A percentile compares a stretch with the other conserved stretches of the same genome.
These are phyloP conservation scores for Cairina moschata DNA, from an alignment of 2,113 vertebrate genomes.

Conservation along the genomic window DNA sequence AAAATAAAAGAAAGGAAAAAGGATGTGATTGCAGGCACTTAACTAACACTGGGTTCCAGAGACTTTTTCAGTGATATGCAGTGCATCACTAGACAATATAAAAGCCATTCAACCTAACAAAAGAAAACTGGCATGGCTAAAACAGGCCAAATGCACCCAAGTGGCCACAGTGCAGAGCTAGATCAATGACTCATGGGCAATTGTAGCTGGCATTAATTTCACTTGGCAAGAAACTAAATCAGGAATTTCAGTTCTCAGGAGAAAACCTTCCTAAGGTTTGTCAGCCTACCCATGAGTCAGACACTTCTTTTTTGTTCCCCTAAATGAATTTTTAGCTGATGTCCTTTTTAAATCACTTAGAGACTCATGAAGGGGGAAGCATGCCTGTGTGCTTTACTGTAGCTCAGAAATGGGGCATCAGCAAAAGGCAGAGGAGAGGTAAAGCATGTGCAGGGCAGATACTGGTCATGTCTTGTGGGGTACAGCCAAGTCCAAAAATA, in stretches of 20 bases:
- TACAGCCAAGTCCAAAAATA: not conserved
- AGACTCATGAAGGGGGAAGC: not conserved
- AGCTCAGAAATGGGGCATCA: not conserved
- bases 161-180: not conserved
- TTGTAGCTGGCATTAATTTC: not conserved
- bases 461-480: not conserved
- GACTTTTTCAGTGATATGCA: not conserved
- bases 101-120: slow-evolving; percentile 30
- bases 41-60: not conserved
- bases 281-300: slow-evolving; percentile 23
- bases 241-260: not conserved
- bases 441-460: not conserved
- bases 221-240: not conserved
- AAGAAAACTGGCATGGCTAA: not conserved
- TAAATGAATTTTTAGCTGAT: not conserved
- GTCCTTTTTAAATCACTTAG: not conserved
- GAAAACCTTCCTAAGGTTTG: not conserved
- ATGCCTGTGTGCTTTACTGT: not conserved
- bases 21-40: slow-evolving; percentile 40
- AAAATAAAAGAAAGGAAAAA: not conserved
- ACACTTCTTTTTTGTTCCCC: not conserved
- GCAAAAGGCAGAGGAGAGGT: not conserved
- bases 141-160: slow-evolving; percentile 7
- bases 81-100: not conserved
- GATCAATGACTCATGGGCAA: slow-evolving; percentile 24